Evolutionary conservation across 2,888 invertebrate genomes (phyloP).

Genomic region (Callyntrura sp.): DNA sequence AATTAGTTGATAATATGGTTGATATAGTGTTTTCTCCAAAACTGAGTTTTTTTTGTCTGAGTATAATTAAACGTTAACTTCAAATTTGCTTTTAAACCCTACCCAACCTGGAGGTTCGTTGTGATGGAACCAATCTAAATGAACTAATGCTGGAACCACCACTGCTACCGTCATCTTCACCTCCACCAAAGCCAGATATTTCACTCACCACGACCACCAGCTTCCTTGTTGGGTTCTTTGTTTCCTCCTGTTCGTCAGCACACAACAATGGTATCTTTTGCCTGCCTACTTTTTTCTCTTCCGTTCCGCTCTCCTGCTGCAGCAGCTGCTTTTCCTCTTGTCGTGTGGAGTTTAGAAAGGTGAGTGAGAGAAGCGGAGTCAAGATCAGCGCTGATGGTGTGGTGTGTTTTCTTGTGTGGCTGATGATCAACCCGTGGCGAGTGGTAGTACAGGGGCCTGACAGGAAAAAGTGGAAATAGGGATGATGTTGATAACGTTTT

Average conservation of each 20-base stretch:
- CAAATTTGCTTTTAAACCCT: constrained; percentile 36
- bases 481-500: constrained; percentile 61
- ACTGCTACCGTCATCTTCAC: background rate
- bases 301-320: background rate
- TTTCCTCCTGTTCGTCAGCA: background rate
- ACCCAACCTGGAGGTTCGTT: constrained; percentile 42
- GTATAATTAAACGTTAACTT: background rate
- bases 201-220: background rate
- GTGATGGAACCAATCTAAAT: constrained; percentile 37
- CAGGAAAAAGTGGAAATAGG: constrained; percentile 65
- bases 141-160: constrained; percentile 25
- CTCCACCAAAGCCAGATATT: constrained; percentile 38
- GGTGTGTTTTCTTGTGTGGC: background rate
- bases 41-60: background rate
- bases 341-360: constrained; percentile 43
- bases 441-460: constrained; percentile 14
- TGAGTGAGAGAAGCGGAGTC: constrained; percentile 58
- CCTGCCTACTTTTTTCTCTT: background rate
- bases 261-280: constrained; percentile 24
- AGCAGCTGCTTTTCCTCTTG: constrained; percentile 42
- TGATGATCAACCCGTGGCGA: constrained; percentile 52
- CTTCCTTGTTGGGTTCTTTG: constrained; percentile 31
- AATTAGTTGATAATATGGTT: background rate
- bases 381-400: constrained; percentile 53
- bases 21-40: background rate